These are phyloP conservation scores for Agrochola circellaris DNA, from an alignment of 2,888 invertebrate species.

Conservation along the genomic window DNA sequence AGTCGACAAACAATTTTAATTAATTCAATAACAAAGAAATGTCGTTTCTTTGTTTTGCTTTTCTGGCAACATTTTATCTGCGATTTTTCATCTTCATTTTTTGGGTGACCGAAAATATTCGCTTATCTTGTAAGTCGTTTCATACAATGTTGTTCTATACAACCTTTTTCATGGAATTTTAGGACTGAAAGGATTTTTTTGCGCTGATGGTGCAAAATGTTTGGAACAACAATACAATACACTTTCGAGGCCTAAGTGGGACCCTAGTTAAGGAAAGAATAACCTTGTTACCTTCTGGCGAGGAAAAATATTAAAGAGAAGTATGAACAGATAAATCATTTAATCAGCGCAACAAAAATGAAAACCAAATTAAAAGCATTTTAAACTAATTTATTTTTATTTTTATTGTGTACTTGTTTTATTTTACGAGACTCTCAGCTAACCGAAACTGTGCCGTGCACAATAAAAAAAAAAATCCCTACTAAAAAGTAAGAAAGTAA, in stretches of 20 bases:
- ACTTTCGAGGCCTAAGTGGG: slow-evolving; percentile 4
- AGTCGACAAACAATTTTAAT: slow-evolving; percentile 59
- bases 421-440: no score
- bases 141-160: slow-evolving; percentile 45
- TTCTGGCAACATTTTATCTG: slow-evolving; percentile 45
- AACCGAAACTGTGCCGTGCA: no score
- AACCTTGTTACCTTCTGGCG: not conserved
- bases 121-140: slow-evolving; percentile 56
- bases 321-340: no score
- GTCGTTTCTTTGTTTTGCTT: slow-evolving; percentile 47
- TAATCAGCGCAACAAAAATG: no score
- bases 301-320: not conserved
- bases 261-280: not conserved
- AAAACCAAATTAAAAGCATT: no score
- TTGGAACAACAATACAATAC: slow-evolving; percentile 34
- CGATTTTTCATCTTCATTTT: slow-evolving; percentile 53
- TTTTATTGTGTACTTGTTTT: no score
- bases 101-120: slow-evolving; percentile 52
- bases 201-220: slow-evolving; percentile 22
- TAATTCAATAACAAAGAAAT: slow-evolving; percentile 66
- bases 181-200: slow-evolving; percentile 56
- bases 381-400: no score
- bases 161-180: slow-evolving; percentile 41
- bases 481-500: no score
- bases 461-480: no score